Evolutionary conservation across 2,113 vertebrate species (phyloP), one percentile per base, ranked within the genome.

Genomic region (Phalacrocorax aristotelis): DNA sequence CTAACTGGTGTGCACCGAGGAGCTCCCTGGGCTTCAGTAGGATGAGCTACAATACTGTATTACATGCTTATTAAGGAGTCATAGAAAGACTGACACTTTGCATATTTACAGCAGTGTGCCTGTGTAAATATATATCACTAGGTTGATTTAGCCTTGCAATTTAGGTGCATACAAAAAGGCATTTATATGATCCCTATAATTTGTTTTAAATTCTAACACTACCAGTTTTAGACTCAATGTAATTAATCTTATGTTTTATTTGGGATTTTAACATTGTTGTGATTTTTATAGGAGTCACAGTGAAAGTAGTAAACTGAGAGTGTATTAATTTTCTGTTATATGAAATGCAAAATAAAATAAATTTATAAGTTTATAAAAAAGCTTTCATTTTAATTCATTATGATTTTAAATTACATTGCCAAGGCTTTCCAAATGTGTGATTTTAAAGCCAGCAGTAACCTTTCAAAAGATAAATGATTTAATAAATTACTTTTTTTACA

Each of bases 401-500:
- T 62, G 20, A 44, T 66, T 66, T 90, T 79, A 90, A 87, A 76
- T 85, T 76, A 91, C 62, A 87, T n/a, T 91, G 26, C 26, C 62
- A 48, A 84, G 52, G 54, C 74, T 90, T 95, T 89, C 40, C 69
- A 93, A 95, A 84, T 76, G 34, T 54, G 38, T 74, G 60, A 58
- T 65, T 86, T 92, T 81, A 18, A 89, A 89, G 61, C 82, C 69
- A 94, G 83, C 58, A 91, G 81, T 83, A 96, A 70, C 71, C 32
- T 87, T 89, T 93, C 51, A 91, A 85, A 91, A 93, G 61, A 93
- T 21, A 94, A 94, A 93, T 77, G 52, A 70, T 69, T 84, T 92
- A 92, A 96, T 95, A 95, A 92, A 79, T 96, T 95, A 95, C 5
- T 57, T 68, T 75, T 68, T 74, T 92, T 81, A 81, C 65, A 84